A percentile compares a stretch with the other conserved stretches of the same genome.
These are phyloP conservation scores for Sialis lutaria DNA, from an alignment of 2,888 invertebrate species.

Conservation along the genomic window DNA sequence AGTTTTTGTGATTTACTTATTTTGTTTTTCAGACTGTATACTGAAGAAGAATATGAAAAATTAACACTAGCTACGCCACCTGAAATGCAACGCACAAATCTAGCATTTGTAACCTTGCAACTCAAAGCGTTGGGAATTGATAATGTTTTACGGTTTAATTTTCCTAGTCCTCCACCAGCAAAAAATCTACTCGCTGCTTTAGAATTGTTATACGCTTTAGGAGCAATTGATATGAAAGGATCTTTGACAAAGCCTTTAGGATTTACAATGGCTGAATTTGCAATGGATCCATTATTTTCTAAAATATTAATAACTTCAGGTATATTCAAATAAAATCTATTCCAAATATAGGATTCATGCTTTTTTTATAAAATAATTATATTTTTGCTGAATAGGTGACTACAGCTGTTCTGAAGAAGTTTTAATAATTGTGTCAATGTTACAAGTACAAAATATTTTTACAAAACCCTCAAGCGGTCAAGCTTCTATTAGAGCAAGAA, in stretches of 20 bases:
- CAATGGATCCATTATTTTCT: conserved; percentile 70
- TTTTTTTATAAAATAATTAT: too few species aligned
- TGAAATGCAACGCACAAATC: conserved; percentile 81
- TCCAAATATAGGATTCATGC: not conserved
- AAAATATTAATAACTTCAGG: conserved; percentile 70
- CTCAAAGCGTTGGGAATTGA: conserved; percentile 88
- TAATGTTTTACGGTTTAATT: conserved; percentile 80
- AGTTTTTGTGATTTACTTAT: conserved; percentile 1
- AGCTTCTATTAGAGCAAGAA: conserved; percentile 45
- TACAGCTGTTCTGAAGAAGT: conserved; percentile 88
- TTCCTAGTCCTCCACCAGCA: conserved; percentile 85
- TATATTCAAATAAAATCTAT: conserved; percentile 11
- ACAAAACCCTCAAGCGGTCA: conserved; percentile 53
- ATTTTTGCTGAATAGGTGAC: conserved; percentile 34
- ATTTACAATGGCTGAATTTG: conserved; percentile 77
- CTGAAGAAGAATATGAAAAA: conserved; percentile 56
- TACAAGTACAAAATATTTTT: conserved; percentile 88
- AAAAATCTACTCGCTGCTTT: conserved; percentile 67
- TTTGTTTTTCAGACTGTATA: conserved; percentile 41
- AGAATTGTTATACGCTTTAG: conserved; percentile 74
- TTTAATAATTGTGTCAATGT: conserved; percentile 74
- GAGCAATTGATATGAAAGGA: conserved; percentile 61
- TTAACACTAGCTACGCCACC: conserved; percentile 62
- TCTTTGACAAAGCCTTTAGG: conserved; percentile 65
- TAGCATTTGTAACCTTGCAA: conserved; percentile 71